Conservation (phyloP, 2,888 invertebrate genomes). For the Hipparchia semele region DNA sequence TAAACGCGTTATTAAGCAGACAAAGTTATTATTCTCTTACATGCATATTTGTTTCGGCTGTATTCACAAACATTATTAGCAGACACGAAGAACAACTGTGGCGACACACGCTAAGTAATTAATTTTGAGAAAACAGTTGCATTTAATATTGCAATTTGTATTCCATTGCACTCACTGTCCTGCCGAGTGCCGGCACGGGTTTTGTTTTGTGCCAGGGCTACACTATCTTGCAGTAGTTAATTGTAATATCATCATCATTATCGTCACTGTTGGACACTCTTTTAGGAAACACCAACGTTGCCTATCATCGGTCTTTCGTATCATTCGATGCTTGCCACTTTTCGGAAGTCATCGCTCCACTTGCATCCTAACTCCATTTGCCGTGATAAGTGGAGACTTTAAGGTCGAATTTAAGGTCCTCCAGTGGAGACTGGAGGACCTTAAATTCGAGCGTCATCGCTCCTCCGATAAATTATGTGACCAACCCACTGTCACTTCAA, state of each 20-base stretch:
- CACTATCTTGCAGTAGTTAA: not conserved
- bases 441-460: too few relatives aligned
- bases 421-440: too few relatives aligned
- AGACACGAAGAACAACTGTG: conserved; percentile 32
- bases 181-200: conserved; percentile 42
- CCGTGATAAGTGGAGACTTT: too few relatives aligned
- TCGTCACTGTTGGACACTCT: too few relatives aligned
- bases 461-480: too few relatives aligned
- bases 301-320: too few relatives aligned
- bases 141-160: conserved; percentile 63
- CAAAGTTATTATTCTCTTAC: not conserved
- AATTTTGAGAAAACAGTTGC: conserved; percentile 56
- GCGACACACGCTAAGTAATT: conserved; percentile 54
- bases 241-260: not conserved
- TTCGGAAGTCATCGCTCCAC: too few relatives aligned
- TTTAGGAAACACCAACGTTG: too few relatives aligned
- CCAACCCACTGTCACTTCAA: too few relatives aligned
- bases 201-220: conserved; percentile 49
- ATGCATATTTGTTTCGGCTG: not conserved
- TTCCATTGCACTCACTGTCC: conserved; percentile 52
- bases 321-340: too few relatives aligned
- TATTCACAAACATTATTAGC: conserved; percentile 37
- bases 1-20: not conserved
- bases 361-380: too few relatives aligned
- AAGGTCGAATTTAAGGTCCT: too few relatives aligned